A percentile compares a stretch with the other conserved stretches of the same genome.
Conservation (phyloP, 2,113 vertebrate species). For the Lagopus leucura region DNA sequence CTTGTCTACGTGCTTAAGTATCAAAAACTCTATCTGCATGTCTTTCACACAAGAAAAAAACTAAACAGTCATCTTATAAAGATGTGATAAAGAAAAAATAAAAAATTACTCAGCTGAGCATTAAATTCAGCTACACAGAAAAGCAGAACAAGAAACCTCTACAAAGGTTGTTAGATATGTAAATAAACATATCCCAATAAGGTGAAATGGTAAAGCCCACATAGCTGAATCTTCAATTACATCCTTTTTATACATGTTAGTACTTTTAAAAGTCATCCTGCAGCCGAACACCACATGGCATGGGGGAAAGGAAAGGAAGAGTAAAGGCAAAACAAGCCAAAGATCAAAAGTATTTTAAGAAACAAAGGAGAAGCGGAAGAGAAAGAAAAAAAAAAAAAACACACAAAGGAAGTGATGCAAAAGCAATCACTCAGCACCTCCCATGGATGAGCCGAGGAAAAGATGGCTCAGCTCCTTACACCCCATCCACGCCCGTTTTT, state of each 20-base stretch:
- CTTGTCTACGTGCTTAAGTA: not conserved
- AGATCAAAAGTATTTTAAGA: not conserved
- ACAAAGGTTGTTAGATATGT: not conserved
- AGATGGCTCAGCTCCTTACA: not conserved
- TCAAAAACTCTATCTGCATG: not conserved
- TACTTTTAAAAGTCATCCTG: not conserved
- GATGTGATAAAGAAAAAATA: not conserved
- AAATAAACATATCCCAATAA: not conserved
- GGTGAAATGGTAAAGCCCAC: not conserved
- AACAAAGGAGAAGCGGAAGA: not conserved
- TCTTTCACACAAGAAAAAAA: not conserved
- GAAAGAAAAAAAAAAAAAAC: not conserved
- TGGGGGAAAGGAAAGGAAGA: not conserved
- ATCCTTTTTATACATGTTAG: accelerated
- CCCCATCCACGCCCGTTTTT: not conserved
- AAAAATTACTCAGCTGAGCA: not conserved
- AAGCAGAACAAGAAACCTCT: not conserved
- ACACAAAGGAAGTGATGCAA: not conserved
- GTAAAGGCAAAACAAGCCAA: not conserved
- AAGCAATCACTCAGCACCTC: not conserved
- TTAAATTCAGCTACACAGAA: not conserved
- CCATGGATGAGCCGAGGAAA: not conserved
- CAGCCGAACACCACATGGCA: not conserved
- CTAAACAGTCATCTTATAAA: not conserved
- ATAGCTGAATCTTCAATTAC: not conserved